Percentiles rank a stretch among this genome's conserved stretches.
Conservation (phyloP, 2,888 invertebrate genomes). For the Drosophila cognata region DNA sequence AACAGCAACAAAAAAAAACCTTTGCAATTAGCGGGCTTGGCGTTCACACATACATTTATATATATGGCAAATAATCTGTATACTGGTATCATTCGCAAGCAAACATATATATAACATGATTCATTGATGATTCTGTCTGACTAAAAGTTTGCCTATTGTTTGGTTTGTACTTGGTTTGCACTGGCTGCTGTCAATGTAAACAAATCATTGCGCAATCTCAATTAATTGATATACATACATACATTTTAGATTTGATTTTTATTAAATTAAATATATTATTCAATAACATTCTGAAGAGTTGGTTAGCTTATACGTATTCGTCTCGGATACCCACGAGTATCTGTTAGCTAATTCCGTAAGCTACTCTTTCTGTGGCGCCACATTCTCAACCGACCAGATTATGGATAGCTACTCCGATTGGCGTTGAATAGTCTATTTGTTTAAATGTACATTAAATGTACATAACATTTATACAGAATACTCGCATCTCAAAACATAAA, state of each 20-base stretch:
- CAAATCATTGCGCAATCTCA: slow-evolving; percentile 18
- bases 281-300: not conserved
- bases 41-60: slow-evolving; percentile 6
- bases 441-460: not conserved
- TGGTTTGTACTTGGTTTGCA: not conserved
- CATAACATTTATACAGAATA: not conserved
- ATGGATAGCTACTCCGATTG: not conserved
- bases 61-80: slow-evolving; percentile 19
- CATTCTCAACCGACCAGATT: not conserved
- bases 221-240: not conserved
- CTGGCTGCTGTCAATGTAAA: slow-evolving; percentile 10
- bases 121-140: slow-evolving; percentile 44
- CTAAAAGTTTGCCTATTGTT: slow-evolving; percentile 42
- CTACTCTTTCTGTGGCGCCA: not conserved
- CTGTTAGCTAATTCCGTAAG: not conserved
- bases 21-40: slow-evolving; percentile 61
- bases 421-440: not conserved
- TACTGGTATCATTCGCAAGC: slow-evolving; percentile 21
- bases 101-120: slow-evolving; percentile 47
- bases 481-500: not conserved
- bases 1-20: slow-evolving; percentile 9
- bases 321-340: too few species aligned
- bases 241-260: not conserved
- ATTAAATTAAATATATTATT: not conserved
- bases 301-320: not conserved